Evolutionary conservation across 1,140 invertebrate species (phyloP).

Genomic region (Dufourea novaeangliae): DNA sequence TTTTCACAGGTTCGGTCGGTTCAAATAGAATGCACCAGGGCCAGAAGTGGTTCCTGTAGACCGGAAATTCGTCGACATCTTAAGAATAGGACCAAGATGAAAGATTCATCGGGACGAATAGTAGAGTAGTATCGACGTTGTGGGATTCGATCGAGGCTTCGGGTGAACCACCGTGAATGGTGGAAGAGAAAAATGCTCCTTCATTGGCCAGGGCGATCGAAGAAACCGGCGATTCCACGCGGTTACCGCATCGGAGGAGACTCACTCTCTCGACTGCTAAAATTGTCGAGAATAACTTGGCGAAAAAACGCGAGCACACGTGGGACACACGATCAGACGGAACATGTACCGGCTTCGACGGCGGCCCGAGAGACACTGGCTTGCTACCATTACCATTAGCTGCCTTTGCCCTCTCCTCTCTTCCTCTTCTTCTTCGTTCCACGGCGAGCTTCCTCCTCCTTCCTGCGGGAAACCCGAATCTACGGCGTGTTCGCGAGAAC

Average conservation of each 20-base stretch:
- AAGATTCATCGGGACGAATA: background rate
- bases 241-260: slow-evolving; percentile 5
- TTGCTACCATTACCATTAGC: slow-evolving; percentile 79
- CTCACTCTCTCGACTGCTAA: background rate
- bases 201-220: background rate
- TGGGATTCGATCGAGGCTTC: background rate
- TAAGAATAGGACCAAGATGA: background rate
- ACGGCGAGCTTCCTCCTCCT: slow-evolving; percentile 58
- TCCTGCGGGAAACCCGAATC: slow-evolving; percentile 59
- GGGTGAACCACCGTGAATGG: too few relatives aligned
- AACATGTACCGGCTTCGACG: slow-evolving; percentile 70
- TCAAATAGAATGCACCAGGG: too few relatives aligned
- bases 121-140: too few relatives aligned
- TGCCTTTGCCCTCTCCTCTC: slow-evolving; percentile 57
- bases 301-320: slow-evolving; percentile 46
- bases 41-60: background rate
- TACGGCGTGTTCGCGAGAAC: slow-evolving; percentile 58
- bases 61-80: background rate
- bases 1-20: slow-evolving; percentile 7
- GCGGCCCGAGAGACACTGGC: slow-evolving; percentile 78
- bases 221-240: slow-evolving; percentile 17
- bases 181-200: slow-evolving; percentile 20
- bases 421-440: slow-evolving; percentile 65
- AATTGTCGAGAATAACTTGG: background rate
- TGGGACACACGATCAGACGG: slow-evolving; percentile 48